Percentiles rank a stretch among this genome's conserved stretches.
Conservation (phyloP, 2,888 invertebrate genomes). For the Dynastes hyllus region DNA sequence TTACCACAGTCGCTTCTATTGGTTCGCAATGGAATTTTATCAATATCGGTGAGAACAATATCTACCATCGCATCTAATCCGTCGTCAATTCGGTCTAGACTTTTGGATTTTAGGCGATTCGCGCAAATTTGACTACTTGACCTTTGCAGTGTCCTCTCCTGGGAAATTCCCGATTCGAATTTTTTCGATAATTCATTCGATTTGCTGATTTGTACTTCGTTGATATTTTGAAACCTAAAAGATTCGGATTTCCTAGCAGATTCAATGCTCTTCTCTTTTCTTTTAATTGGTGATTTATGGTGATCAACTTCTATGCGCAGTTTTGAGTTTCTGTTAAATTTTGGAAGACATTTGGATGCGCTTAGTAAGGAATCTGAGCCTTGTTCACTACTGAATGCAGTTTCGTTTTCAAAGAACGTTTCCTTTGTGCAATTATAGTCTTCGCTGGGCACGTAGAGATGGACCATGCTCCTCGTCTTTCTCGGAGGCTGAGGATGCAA, state of each 20-base stretch:
- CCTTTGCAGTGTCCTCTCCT: slow-evolving; percentile 46
- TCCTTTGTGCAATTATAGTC: slow-evolving; percentile 74
- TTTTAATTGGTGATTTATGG: slow-evolving; percentile 26
- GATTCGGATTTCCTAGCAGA: slow-evolving; percentile 59
- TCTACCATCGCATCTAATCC: slow-evolving; percentile 83
- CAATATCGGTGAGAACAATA: slow-evolving; percentile 76
- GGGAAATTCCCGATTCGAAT: slow-evolving; percentile 32
- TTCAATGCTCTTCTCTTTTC: slow-evolving; percentile 24
- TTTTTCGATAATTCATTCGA: not conserved
- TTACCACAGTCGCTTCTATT: slow-evolving; percentile 66
- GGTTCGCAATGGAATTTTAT: slow-evolving; percentile 42
- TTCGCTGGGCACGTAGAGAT: slow-evolving; percentile 78
- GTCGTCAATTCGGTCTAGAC: slow-evolving; percentile 84
- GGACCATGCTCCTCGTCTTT: slow-evolving; percentile 81
- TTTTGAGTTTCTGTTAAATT: slow-evolving; percentile 49
- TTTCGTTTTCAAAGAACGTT: slow-evolving; percentile 75
- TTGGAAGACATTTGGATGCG: slow-evolving; percentile 72
- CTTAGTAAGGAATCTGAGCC: slow-evolving; percentile 83
- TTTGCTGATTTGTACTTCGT: slow-evolving; percentile 21
- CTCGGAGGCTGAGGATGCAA: slow-evolving; percentile 88
- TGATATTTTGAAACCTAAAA: slow-evolving; percentile 55
- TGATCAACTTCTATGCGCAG: slow-evolving; percentile 34
- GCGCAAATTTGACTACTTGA: slow-evolving; percentile 46
- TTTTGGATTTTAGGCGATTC: slow-evolving; percentile 74
- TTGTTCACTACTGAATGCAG: slow-evolving; percentile 78